These are phyloP conservation scores for Acleris laterana DNA, from an alignment of 2,888 invertebrate genomes.

Conservation along the genomic window DNA sequence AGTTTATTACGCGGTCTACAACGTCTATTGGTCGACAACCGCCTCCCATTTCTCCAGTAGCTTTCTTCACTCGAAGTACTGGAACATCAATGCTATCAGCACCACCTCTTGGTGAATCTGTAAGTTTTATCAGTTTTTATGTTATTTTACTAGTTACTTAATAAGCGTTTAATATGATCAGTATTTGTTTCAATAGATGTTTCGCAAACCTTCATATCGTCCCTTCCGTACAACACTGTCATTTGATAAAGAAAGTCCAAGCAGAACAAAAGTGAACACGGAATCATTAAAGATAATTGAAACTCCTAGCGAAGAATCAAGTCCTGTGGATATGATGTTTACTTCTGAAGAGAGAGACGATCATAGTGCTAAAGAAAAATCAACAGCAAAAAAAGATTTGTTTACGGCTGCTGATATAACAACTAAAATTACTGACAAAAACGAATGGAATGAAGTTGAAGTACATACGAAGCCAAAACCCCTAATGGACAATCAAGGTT, in stretches of 20 bases:
- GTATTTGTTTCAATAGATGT: slow-evolving; percentile 13
- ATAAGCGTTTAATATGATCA: neutral
- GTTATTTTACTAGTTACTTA: neutral
- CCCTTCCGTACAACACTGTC: slow-evolving; percentile 52
- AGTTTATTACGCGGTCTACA: slow-evolving; percentile 59
- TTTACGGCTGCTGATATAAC: slow-evolving; percentile 8
- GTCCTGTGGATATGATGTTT: slow-evolving; percentile 38
- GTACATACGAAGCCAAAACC: slow-evolving; percentile 39
- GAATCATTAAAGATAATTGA: slow-evolving; percentile 45
- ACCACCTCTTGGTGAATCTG: slow-evolving; percentile 51
- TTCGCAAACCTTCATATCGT: slow-evolving; percentile 28
- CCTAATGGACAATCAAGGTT: slow-evolving; percentile 51
- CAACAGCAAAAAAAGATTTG: neutral
- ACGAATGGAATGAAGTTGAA: slow-evolving; percentile 41
- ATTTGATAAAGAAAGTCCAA: slow-evolving; percentile 46
- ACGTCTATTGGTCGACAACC: slow-evolving; percentile 57
- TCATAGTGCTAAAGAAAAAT: slow-evolving; percentile 1
- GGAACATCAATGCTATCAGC: slow-evolving; percentile 51
- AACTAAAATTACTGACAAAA: slow-evolving; percentile 14
- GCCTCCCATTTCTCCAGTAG: slow-evolving; percentile 69
- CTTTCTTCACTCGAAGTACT: slow-evolving; percentile 54
- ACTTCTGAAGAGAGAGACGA: slow-evolving; percentile 27
- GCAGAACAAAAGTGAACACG: slow-evolving; percentile 47
- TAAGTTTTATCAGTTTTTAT: slow-evolving; percentile 46
- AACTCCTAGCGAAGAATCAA: slow-evolving; percentile 44